Base-by-base conservation (phyloP, 2,113 vertebrate species). In the Globicephala melas region DNA sequence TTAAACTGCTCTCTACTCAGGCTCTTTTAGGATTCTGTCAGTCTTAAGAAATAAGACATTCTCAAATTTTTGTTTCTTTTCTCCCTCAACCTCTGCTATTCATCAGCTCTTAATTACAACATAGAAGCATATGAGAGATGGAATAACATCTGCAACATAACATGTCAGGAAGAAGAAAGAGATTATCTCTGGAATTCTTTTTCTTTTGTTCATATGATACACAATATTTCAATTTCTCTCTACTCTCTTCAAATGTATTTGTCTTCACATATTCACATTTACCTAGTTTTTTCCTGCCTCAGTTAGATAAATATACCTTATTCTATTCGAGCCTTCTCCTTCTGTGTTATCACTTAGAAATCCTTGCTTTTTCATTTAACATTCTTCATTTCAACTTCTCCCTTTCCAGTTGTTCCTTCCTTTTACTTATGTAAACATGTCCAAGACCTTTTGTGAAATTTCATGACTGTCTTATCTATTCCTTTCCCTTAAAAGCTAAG, bases 31-130 rank as follows among this genome's bases (percentile, higher is more conserved):
- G 65, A 76, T 84, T 47, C 80, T 84, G 44, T 74, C 70, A 91
- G 11, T 89, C 25, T 91, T 63, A 28, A 6, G 70, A 89, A 95
- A 73, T 73, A 82, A 88, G 33, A 33, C 25, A 68, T 17, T 41
- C 91, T 80, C 53, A 18, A 41, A 55, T 67, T 86, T 91, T 41
- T 65, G 63, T 53, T 73, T 53, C 23, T 87, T 90, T 93, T 68
- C 38, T 91, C 20, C 89, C 25, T 41, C 44, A 36, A 47, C 3
- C 17, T 2, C 21, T 62, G 44, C 53, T 80, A 63, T 89, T 63
- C 89, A 62, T 10, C 9, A 89, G 11, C 5, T 14, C 91, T 94
- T 74, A 62, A 86, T 91, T 93, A 80, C 1, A 87, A 31, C 5
- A 17, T 65, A 80, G 31, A 84, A 91, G 50, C 41, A 44, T 18